Percentiles rank a stretch among this genome's conserved stretches.
Conservation (phyloP, 2,888 invertebrate species). For the Ligdia adustata region DNA sequence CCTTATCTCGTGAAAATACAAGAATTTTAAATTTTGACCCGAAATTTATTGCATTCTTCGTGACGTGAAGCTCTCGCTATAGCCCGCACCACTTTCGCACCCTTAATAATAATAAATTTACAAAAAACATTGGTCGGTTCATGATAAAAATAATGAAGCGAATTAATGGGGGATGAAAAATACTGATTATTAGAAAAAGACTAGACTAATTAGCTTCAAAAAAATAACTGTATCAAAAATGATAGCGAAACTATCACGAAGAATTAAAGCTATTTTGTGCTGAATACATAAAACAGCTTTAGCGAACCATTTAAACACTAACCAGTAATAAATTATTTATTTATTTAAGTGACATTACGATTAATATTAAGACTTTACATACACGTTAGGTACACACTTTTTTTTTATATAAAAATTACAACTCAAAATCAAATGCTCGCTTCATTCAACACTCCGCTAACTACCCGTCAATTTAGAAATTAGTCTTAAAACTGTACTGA, state of each 20-base stretch:
- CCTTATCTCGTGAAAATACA: constrained; percentile 56
- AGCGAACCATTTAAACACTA: constrained; percentile 15
- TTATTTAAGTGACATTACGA: constrained; percentile 62
- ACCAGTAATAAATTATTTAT: constrained; percentile 19
- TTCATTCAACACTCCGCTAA: constrained; percentile 49
- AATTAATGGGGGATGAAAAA: constrained; percentile 49
- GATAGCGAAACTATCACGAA: constrained; percentile 17
- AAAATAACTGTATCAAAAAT: constrained; percentile 44
- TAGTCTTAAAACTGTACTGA: constrained; percentile 42
- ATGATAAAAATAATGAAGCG: constrained; percentile 41
- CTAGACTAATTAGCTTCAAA: constrained; percentile 54
- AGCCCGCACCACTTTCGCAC: constrained; percentile 46
- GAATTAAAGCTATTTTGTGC: constrained; percentile 21
- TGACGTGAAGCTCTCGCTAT: constrained; percentile 35
- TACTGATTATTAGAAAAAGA: constrained; percentile 50
- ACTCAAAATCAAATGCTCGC: constrained; percentile 44
- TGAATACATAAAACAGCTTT: constrained; percentile 18
- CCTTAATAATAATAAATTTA: constrained; percentile 65
- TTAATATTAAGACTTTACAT: constrained; percentile 47
- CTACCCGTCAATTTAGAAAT: constrained; percentile 57
- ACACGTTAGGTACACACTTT: constrained; percentile 46
- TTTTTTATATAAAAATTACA: constrained; percentile 43
- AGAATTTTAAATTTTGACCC: constrained; percentile 57
- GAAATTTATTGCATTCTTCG: constrained; percentile 31
- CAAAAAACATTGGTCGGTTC: constrained; percentile 69